Evolutionary conservation across 2,797 vertebrate genomes (phyloP), one percentile per base, ranked within the genome.

Genomic region (Malacoraja senta): DNA sequence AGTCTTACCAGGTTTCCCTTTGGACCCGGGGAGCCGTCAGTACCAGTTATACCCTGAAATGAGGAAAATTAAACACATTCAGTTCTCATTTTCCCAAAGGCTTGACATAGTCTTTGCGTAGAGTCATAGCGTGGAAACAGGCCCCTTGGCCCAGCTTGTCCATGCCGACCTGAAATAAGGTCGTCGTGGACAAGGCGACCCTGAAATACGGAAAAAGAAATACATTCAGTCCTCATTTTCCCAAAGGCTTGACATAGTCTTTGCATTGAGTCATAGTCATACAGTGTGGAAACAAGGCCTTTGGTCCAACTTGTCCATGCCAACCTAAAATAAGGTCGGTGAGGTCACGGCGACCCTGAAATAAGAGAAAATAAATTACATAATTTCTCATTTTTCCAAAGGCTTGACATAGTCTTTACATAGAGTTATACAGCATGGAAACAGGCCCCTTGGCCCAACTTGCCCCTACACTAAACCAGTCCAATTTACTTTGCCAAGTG

Each of bases 1-100:
- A 19, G 1, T 94, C 95, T 0, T 94, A 98, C 98, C 97, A 94
- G 94, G 35, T 98, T 98, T 94, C 98, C 98, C 95, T 99, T 99
- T 94, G 96, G 94, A 0, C 98, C 98, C 38, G 97, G 97, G 0
- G 95, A 94, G 32, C 98, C 98, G 15, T 98, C 97, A 35, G 96
- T 95, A 92, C 98, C 98, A 24, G 9, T 81, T 83, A 97, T 94
- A 71, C 98, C 98, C 98, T 98, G 94, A 0, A 2, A 78, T 13
- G 81, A 80, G 93, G 86, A 94, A 94, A 90, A 93, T 81, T 9
- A 83, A 81, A 83, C 35, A 13, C 90, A 29, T 29, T 94, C 0
- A 94, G 44, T 15, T 7, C 32, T 29, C 26, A 63, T 61, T 24
- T n/a, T 1, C 12, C 53, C 81, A 26, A 53, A 53, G 21, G 8